Base-by-base conservation (phyloP, 2,113 vertebrate genomes). In the Epinephelus lanceolatus region DNA sequence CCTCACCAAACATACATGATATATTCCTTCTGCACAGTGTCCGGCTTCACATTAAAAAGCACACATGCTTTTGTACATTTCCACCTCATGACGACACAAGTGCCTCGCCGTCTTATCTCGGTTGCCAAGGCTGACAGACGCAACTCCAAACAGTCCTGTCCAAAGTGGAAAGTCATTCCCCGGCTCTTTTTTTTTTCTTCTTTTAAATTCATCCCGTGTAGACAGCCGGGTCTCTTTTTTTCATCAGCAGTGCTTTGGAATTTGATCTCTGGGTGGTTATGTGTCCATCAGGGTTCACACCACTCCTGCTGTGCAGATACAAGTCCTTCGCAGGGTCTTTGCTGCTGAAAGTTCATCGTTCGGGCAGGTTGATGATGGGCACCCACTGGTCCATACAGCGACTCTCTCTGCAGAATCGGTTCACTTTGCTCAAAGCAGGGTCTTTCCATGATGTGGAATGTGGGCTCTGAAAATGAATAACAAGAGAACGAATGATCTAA, bases 301-400 rank as follows among this genome's bases (percentile, higher is more conserved):
- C 68, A 69, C 73, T 63, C 72, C 30, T 88, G 79, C 66, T 86
- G 86, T 86, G 88, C 84, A 89, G 86, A 89, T 78, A n/a, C 55
- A 60, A 85, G 87, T 91, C 42, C 74, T 84, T 87, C 62, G 55
- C 66, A 84, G 76, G 80, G 56, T 81, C 4, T 56, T 33, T 12
- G 33, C 45, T 5, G 65, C 1, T 8, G 0, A 18, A 5, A 49
- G 55, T 86, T 99, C 98, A 99, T 95, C 98, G 96, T 66, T 99
- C 97, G 0, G 98, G 98, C 17, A 99, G 95, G 86, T 98, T 97
- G 85, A 99, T 97, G 88, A 99, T 96, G 0, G 98, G 98, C 13
- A 99, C 98, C 98, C 98, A 99, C 95, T 99, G 98, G 85, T 99
- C 98, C 96, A 96, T 94, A 86, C 96, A 97, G 27, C 98, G 97